phyloP scores from a whole-genome alignment of 2,113 vertebrate species.

The Pelvicachromis taeniatus region DNA sequence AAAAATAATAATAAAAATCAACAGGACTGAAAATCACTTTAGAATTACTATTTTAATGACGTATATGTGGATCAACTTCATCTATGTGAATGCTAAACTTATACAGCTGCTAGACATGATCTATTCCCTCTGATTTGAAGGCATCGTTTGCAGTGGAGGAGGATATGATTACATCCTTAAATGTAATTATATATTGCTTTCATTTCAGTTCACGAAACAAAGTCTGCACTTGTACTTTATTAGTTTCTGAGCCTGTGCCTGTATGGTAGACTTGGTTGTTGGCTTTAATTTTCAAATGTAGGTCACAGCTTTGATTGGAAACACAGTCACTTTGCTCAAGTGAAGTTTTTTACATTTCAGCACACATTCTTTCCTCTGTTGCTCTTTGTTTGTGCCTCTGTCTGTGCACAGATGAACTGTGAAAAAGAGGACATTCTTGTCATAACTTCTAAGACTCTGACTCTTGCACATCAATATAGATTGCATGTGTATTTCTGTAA shows the following conservation, averaged over 20 bases:
- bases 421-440: background rate
- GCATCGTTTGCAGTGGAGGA: background rate
- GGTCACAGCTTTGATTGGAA: constrained; percentile 58
- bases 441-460: background rate
- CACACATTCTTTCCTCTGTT: background rate
- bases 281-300: constrained; percentile 70
- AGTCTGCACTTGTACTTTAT: constrained; percentile 18
- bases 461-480: background rate
- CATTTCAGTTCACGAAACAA: background rate
- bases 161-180: background rate
- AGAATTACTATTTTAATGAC: background rate
- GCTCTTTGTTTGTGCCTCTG: background rate
- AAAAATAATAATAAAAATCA: background rate
- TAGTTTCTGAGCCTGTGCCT: constrained; percentile 23
- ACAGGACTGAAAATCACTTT: background rate
- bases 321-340: background rate
- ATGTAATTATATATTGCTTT: constrained; percentile 17
- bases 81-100: accelerated
- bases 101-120: background rate
- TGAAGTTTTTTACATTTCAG: background rate
- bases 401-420: background rate
- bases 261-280: constrained; percentile 48
- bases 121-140: background rate
- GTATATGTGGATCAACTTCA: background rate
- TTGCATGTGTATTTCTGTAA: background rate